phyloP scores from a whole-genome alignment of 1,140 invertebrate genomes.

The Leptonema lineaticorne region DNA sequence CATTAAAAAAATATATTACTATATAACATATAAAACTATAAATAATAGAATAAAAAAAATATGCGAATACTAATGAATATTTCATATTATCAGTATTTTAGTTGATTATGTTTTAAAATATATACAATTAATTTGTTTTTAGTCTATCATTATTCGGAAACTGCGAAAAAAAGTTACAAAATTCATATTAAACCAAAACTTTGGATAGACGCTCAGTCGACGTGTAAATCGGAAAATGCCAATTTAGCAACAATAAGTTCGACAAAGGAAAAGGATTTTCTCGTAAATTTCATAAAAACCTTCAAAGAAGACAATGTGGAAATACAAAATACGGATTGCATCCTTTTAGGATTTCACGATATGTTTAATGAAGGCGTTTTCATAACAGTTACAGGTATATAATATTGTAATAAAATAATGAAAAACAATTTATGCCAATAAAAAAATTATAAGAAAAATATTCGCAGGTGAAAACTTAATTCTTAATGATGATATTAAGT shows the following conservation, averaged over 20 bases:
- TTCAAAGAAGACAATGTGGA: background rate
- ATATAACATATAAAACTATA: background rate
- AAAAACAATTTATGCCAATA: background rate
- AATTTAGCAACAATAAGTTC: conserved; percentile 32
- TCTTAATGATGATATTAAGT: background rate
- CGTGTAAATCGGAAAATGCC: conserved; percentile 29
- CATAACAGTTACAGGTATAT: conserved; percentile 14
- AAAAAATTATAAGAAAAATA: background rate
- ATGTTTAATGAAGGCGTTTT: conserved; percentile 6
- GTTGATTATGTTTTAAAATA: background rate
- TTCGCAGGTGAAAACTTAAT: background rate
- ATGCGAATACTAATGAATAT: background rate
- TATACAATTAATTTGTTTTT: background rate
- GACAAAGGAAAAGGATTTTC: conserved; percentile 24
- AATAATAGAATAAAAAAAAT: background rate
- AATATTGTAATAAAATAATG: background rate
- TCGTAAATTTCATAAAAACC: background rate
- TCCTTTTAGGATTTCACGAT: conserved; percentile 25
- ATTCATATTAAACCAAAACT: background rate
- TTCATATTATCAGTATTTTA: too few species aligned
- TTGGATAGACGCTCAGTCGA: conserved; percentile 27
- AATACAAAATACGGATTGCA: background rate
- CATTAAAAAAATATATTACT: background rate
- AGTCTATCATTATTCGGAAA: background rate
- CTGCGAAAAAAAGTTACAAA: conserved; percentile 6